Conservation (phyloP, 2,113 vertebrate species). For the Neolamprologus brichardi region DNA sequence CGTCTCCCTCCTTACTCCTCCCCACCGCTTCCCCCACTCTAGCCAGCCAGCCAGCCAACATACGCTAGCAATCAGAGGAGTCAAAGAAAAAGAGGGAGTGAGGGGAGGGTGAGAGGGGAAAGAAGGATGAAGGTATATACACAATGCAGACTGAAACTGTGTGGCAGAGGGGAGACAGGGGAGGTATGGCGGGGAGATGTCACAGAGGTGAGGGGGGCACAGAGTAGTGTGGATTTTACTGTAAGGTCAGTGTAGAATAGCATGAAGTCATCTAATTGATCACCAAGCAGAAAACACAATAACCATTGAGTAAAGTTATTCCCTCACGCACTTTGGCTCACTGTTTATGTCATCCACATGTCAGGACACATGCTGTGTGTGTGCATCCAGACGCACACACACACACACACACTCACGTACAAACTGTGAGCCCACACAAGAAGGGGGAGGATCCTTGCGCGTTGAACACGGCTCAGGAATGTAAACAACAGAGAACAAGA, state of each 20-base stretch:
- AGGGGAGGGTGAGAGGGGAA: neutral
- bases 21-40: neutral
- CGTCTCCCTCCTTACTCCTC: neutral
- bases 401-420: neutral
- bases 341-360: conserved; percentile 65
- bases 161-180: neutral
- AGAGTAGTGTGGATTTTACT: neutral
- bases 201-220: neutral
- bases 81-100: conserved; percentile 44
- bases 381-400: neutral
- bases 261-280: neutral
- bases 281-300: neutral
- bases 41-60: conserved; percentile 49
- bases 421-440: conserved; percentile 63
- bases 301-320: neutral
- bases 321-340: neutral
- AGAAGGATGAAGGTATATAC: conserved; percentile 16
- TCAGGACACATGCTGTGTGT: conserved; percentile 30
- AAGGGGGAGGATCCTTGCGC: conserved; percentile 60
- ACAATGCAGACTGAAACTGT: neutral
- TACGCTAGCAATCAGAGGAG: conserved; percentile 64
- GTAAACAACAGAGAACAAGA: conserved; percentile 65
- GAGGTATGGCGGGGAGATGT: neutral
- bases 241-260: neutral
- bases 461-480: conserved; percentile 68